phyloP scores from a whole-genome alignment of 2,888 invertebrate genomes.

The Archips xylosteana region DNA sequence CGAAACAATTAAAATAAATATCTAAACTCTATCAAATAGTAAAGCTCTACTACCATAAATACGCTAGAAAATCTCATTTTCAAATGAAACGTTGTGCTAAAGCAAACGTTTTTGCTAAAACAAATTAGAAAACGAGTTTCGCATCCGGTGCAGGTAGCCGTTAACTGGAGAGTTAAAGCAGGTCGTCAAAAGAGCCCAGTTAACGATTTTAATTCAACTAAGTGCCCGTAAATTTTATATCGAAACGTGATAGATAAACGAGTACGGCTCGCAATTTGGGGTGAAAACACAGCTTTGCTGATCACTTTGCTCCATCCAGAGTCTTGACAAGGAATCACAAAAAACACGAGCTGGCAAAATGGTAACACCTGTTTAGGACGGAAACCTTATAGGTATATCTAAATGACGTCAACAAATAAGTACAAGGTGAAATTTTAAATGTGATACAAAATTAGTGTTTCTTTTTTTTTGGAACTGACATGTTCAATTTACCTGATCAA shows the following conservation, averaged over 20 bases:
- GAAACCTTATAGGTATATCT: too few species aligned
- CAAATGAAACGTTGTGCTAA: conserved; percentile 23
- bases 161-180: conserved; percentile 1
- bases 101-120: conserved; percentile 30
- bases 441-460: too few species aligned
- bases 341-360: not conserved
- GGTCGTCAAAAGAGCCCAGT: conserved; percentile 32
- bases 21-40: not conserved
- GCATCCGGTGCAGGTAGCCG: conserved; percentile 7
- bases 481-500: too few species aligned
- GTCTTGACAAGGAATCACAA: not conserved
- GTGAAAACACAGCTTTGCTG: conserved; percentile 15
- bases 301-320: conserved; percentile 2
- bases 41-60: conserved; percentile 12
- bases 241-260: conserved; percentile 31
- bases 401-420: too few species aligned
- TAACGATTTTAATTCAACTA: conserved; percentile 38
- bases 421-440: too few species aligned
- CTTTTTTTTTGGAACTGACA: too few species aligned
- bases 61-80: conserved; percentile 14
- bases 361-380: too few species aligned
- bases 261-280: conserved; percentile 6
- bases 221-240: conserved; percentile 41
- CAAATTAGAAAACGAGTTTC: conserved; percentile 35
- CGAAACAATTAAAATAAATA: not conserved